Conservation (phyloP, 2,113 vertebrate genomes). For the Notarius quadriscutis region DNA sequence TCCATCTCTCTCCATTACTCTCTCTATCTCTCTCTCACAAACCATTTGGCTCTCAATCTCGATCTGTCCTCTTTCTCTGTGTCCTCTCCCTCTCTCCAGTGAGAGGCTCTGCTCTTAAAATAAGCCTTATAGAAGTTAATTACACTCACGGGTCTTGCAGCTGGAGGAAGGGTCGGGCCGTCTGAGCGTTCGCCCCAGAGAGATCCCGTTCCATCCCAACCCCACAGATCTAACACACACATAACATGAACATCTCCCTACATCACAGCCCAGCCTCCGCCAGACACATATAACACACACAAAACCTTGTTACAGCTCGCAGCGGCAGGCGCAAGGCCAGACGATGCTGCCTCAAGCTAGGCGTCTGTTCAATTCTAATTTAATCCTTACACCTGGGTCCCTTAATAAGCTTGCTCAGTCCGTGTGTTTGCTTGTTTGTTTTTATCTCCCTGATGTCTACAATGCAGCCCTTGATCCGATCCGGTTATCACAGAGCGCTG, state of each 20-base stretch:
- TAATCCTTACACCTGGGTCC: slow-evolving; percentile 44
- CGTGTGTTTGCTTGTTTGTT: slow-evolving; percentile 40
- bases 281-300: slow-evolving; percentile 49
- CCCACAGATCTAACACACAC: slow-evolving; percentile 40
- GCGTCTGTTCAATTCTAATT: slow-evolving; percentile 46
- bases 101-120: slow-evolving; percentile 42
- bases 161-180: slow-evolving; percentile 33
- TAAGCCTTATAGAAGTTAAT: slow-evolving; percentile 52
- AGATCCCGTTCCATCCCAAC: slow-evolving; percentile 22
- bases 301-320: slow-evolving; percentile 50
- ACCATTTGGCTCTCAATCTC: not conserved
- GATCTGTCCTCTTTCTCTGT: not conserved
- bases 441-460: slow-evolving; percentile 16
- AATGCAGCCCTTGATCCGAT: not conserved
- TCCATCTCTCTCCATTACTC: not conserved
- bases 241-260: slow-evolving; percentile 39
- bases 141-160: slow-evolving; percentile 47
- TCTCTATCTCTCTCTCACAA: not conserved
- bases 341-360: slow-evolving; percentile 29
- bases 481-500: not conserved
- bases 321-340: slow-evolving; percentile 45
- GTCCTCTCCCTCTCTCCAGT: slow-evolving; percentile 13
- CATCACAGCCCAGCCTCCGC: slow-evolving; percentile 26
- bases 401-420: slow-evolving; percentile 33
- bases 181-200: slow-evolving; percentile 26